Conservation (phyloP, 2,113 vertebrate species). For the Strigops habroptila region DNA sequence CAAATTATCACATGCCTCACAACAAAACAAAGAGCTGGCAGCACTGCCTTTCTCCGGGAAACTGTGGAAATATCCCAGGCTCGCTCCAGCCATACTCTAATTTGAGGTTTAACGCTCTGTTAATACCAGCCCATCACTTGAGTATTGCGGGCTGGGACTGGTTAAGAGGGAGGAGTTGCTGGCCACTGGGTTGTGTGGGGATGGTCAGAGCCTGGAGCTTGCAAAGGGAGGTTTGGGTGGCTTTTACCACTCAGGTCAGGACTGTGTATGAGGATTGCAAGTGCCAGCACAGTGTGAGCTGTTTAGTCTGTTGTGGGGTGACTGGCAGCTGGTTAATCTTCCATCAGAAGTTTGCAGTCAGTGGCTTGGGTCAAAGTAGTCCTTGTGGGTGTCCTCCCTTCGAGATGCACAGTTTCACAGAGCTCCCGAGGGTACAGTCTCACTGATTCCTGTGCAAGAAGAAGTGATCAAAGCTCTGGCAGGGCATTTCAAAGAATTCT, state of each 20-base stretch:
- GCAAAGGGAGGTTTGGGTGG: not conserved
- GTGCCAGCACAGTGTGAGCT: rapidly evolving
- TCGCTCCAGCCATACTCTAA: not conserved
- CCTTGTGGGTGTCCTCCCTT: not conserved
- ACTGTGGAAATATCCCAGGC: not conserved
- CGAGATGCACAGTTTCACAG: not conserved
- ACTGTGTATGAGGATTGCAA: not conserved
- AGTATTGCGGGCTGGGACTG: not conserved
- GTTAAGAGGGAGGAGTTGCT: not conserved
- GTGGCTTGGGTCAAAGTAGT: not conserved
- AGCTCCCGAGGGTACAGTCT: not conserved
- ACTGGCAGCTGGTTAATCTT: not conserved
- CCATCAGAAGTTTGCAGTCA: not conserved
- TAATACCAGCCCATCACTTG: not conserved
- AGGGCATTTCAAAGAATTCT: not conserved
- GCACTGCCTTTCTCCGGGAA: not conserved
- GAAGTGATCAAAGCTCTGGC: not conserved
- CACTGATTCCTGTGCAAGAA: not conserved
- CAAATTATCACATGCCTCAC: constrained; percentile 24
- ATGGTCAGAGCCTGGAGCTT: not conserved
- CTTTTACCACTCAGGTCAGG: not conserved
- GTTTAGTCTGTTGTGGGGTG: not conserved
- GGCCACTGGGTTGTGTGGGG: not conserved
- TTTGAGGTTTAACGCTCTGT: not conserved
- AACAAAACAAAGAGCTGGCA: constrained; percentile 35